Conservation (phyloP, 1,140 invertebrate species). For the Agrypnia vestita region DNA sequence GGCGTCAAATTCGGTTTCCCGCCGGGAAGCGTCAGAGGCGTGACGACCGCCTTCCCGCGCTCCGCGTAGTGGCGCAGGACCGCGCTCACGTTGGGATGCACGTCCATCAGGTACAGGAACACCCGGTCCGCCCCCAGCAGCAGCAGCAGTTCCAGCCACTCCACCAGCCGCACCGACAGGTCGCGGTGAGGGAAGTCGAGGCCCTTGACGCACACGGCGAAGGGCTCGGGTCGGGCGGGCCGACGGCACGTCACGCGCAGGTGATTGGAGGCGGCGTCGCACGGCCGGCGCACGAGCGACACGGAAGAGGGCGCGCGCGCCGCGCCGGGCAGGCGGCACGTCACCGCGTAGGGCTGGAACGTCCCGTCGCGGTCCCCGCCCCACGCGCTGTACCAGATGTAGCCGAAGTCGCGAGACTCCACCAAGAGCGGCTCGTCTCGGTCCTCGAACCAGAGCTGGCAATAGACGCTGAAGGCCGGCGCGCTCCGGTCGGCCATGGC, state of each 20-base stretch:
- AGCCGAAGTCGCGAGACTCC: constrained; percentile 89
- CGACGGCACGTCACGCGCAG: constrained; percentile 87
- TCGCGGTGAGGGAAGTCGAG: constrained; percentile 94
- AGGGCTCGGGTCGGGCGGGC: constrained; percentile 81
- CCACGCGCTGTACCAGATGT: constrained; percentile 95
- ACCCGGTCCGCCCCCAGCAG: constrained; percentile 93
- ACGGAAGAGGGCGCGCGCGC: constrained; percentile 86
- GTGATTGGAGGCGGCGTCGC: constrained; percentile 89
- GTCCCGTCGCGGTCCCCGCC: constrained; percentile 93
- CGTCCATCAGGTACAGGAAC: constrained; percentile 91
- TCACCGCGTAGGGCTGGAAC: constrained; percentile 91
- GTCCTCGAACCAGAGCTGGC: constrained; percentile 92
- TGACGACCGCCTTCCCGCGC: constrained; percentile 85
- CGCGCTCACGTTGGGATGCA: constrained; percentile 93
- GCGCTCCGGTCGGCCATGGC: constrained; percentile 92
- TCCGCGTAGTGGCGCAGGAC: constrained; percentile 87
- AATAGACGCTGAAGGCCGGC: constrained; percentile 85
- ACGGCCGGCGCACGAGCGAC: constrained; percentile 87
- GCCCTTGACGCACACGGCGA: constrained; percentile 95
- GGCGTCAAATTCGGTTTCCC: constrained; percentile 91
- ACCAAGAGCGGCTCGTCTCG: constrained; percentile 85
- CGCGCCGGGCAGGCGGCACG: constrained; percentile 86
- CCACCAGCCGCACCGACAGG: constrained; percentile 88
- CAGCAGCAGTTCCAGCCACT: constrained; percentile 94
- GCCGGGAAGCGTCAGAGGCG: constrained; percentile 91